Evolutionary conservation across 2,113 vertebrate species (phyloP), one percentile per base, ranked within the genome.

Genomic region (Xiphophorus maculatus): DNA sequence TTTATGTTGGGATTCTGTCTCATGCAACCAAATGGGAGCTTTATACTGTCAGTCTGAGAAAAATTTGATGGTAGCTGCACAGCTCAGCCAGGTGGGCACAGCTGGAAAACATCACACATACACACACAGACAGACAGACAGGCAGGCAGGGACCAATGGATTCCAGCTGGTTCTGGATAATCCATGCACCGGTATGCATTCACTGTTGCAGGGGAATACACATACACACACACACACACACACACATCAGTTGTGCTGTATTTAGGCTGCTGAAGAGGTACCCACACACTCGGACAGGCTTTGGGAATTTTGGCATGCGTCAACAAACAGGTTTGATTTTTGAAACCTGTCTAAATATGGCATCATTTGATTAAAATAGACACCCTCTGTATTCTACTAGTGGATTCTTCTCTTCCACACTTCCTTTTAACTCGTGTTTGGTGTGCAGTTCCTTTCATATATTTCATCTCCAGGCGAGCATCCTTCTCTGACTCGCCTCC

Each of bases 161-260:
- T 81, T 73, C 84, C 84, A 89, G 77, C 85, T 89, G 87, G 84
- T 80, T 80, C 72, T 54, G 76, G 75, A 69, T 89, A 77, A 87
- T 77, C 73, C 63, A 69, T 69, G 77, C 33, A 68, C 84, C 66
- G 62, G 65, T 51, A 32, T 82, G 75, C 75, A 60, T 68, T 86
- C 76, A 80, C 80, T 87, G 80, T 76, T 79, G 66, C 80, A 76
- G 30, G 61, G 40, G 60, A 67, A 67, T 73, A 73, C 40, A 73
- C 62, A 42, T 3, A 42, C 13, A 42, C 40, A 15, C 40, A 14
- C 13, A 14, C 40, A 40, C 75, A 71, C 62, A 40, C 13, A 42
- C 40, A 42, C 40, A 42, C 40, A 42, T 42, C 63, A 73, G 63
- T 77, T 44, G 67, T 32, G 44, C 27, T 60, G 25, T 19, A 54